phyloP scores from a whole-genome alignment of 2,113 vertebrate species.

The Corythoichthys intestinalis region DNA sequence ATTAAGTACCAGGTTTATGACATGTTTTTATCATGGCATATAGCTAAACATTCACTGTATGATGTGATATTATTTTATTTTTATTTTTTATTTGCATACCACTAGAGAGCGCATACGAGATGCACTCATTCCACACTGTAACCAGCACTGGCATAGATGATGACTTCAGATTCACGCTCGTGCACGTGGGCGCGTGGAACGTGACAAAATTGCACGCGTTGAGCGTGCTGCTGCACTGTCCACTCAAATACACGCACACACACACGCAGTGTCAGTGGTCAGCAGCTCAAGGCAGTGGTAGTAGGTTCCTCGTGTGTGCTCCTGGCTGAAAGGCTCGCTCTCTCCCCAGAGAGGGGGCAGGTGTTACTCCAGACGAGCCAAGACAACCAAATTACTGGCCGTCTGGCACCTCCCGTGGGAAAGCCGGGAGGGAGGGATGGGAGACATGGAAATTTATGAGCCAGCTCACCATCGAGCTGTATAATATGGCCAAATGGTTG shows the following conservation, averaged over 20 bases:
- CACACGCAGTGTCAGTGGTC: slow-evolving; percentile 48
- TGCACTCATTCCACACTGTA: neutral
- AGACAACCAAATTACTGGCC: slow-evolving; percentile 99
- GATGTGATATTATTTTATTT: neutral
- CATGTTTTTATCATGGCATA: no score
- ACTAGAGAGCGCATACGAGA: neutral
- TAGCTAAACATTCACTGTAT: no score
- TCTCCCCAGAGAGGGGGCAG: slow-evolving; percentile 96
- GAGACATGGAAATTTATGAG: slow-evolving; percentile 76
- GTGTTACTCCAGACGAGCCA: slow-evolving; percentile 99
- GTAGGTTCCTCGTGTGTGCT: slow-evolving; percentile 58
- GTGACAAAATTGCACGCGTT: slow-evolving; percentile 3
- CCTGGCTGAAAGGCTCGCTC: slow-evolving; percentile 78
- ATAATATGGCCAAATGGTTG: slow-evolving; percentile 64
- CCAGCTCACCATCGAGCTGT: slow-evolving; percentile 50
- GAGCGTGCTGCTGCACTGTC: neutral
- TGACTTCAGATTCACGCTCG: slow-evolving; percentile 22
- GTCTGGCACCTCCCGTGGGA: slow-evolving; percentile 93
- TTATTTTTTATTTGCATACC: neutral
- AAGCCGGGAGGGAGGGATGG: slow-evolving; percentile 62
- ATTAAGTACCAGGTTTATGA: no score
- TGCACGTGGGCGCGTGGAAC: neutral
- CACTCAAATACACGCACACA: neutral
- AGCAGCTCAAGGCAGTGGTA: slow-evolving; percentile 69
- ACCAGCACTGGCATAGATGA: neutral